A percentile compares a stretch with the other conserved stretches of the same genome.
These are phyloP conservation scores for Oenanthe oenanthe DNA, from an alignment of 2,113 vertebrate species.

Conservation along the genomic window DNA sequence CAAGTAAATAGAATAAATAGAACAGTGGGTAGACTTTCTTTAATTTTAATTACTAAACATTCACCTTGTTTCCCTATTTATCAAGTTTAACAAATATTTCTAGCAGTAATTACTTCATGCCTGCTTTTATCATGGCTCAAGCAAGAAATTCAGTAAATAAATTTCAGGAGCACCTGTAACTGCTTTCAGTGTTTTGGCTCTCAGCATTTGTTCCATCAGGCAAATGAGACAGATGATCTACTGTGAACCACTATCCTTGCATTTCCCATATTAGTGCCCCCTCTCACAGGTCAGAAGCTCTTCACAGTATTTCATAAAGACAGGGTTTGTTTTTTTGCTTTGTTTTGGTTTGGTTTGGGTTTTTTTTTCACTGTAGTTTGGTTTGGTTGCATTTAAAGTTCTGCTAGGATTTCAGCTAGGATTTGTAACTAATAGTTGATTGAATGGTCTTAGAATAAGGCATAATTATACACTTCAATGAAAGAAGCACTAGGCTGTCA, in stretches of 20 bases:
- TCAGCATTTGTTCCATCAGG: not conserved
- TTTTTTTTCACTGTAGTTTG: not conserved
- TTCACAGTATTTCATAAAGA: not conserved
- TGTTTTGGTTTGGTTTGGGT: not conserved
- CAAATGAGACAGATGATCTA: not conserved
- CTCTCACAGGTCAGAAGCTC: not conserved
- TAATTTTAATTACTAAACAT: not conserved
- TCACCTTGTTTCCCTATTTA: not conserved
- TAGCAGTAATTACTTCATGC: not conserved
- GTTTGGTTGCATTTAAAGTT: not conserved
- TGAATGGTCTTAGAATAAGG: not conserved
- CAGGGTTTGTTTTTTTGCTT: not conserved
- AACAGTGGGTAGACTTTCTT: not conserved
- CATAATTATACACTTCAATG: not conserved
- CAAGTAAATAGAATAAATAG: not conserved
- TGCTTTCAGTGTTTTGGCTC: not conserved
- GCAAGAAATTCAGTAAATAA: not conserved
- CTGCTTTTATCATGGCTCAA: not conserved
- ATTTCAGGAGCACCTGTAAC: not conserved
- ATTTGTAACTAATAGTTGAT: not conserved
- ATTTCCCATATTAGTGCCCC: not conserved
- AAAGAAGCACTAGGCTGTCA: not conserved
- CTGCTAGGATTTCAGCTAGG: not conserved
- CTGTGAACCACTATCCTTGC: not conserved
- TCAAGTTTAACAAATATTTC: not conserved